A percentile compares a stretch with the other conserved stretches of the same genome.
These are phyloP conservation scores for Aphodius sticticus DNA, from an alignment of 2,888 invertebrate genomes.

Conservation along the genomic window DNA sequence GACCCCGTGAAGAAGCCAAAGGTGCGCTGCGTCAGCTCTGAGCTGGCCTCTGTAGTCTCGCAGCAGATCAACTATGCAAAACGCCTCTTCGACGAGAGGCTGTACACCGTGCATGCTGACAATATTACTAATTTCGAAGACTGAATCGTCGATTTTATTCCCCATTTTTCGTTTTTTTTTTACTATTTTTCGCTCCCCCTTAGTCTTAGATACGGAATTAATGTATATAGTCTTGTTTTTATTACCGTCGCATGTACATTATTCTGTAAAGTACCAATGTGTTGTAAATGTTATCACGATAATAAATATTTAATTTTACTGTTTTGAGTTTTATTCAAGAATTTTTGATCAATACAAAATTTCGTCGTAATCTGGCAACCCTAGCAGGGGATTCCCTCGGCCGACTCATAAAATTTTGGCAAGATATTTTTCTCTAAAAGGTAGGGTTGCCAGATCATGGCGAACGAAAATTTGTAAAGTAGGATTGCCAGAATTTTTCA, in stretches of 20 bases:
- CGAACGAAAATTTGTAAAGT: no score
- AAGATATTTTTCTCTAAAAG: neutral
- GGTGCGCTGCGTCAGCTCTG: conserved; percentile 78
- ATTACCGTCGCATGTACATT: neutral
- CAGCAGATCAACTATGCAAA: conserved; percentile 90
- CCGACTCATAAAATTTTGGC: no score
- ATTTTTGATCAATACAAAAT: no score
- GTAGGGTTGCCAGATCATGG: no score
- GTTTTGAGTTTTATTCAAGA: no score
- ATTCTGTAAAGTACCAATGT: neutral
- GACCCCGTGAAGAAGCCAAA: conserved; percentile 73
- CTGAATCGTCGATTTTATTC: conserved; percentile 38
- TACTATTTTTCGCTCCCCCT: neutral
- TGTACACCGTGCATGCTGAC: conserved; percentile 68
- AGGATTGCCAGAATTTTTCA: no score
- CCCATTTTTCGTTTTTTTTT: conserved; percentile 4
- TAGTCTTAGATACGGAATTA: neutral
- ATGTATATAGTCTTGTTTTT: conserved; percentile 4
- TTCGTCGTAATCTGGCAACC: no score
- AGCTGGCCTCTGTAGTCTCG: conserved; percentile 74
- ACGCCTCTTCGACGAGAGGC: conserved; percentile 82
- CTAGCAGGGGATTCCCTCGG: no score
- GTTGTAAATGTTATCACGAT: neutral
- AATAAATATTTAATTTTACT: no score
- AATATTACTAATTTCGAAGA: conserved; percentile 47